Conservation (phyloP, 2,888 invertebrate genomes). For the Andrena minutula region DNA sequence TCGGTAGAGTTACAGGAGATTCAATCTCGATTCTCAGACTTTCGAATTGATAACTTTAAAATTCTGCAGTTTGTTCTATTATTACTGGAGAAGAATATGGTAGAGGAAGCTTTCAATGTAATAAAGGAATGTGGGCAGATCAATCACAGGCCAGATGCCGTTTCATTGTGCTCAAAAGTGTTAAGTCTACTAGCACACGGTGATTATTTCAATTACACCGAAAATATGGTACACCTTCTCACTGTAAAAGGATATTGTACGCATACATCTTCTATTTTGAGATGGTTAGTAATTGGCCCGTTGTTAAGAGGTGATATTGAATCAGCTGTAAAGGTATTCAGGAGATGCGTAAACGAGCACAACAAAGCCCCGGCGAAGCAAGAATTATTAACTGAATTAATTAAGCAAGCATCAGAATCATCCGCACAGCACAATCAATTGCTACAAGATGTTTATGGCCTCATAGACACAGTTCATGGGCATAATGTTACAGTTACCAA, state of each 20-base stretch:
- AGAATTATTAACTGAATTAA: slow-evolving; percentile 86
- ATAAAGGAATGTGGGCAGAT: background rate
- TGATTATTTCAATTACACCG: slow-evolving; percentile 83
- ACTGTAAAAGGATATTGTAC: slow-evolving; percentile 86
- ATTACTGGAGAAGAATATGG: slow-evolving; percentile 85
- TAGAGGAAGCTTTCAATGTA: slow-evolving; percentile 43
- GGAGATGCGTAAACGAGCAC: slow-evolving; percentile 85
- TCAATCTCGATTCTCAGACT: slow-evolving; percentile 86
- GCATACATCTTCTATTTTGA: slow-evolving; percentile 87
- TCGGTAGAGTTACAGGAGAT: slow-evolving; percentile 86
- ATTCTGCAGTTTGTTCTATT: slow-evolving; percentile 88
- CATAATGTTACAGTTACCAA: background rate
- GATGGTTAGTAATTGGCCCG: slow-evolving; percentile 88
- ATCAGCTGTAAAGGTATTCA: slow-evolving; percentile 87
- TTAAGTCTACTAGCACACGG: slow-evolving; percentile 86
- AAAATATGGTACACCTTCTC: slow-evolving; percentile 86
- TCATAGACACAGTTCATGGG: slow-evolving; percentile 35
- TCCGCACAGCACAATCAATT: background rate
- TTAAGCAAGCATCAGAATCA: slow-evolving; percentile 26
- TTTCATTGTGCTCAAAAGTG: slow-evolving; percentile 88
- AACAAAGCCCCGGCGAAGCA: slow-evolving; percentile 89
- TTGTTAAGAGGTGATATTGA: slow-evolving; percentile 86
- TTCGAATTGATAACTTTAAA: slow-evolving; percentile 89
- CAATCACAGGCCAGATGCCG: slow-evolving; percentile 32
- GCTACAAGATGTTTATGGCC: slow-evolving; percentile 59